Evolutionary conservation across 2,888 invertebrate genomes (phyloP).

Genomic region (Muschampia plurimacula): DNA sequence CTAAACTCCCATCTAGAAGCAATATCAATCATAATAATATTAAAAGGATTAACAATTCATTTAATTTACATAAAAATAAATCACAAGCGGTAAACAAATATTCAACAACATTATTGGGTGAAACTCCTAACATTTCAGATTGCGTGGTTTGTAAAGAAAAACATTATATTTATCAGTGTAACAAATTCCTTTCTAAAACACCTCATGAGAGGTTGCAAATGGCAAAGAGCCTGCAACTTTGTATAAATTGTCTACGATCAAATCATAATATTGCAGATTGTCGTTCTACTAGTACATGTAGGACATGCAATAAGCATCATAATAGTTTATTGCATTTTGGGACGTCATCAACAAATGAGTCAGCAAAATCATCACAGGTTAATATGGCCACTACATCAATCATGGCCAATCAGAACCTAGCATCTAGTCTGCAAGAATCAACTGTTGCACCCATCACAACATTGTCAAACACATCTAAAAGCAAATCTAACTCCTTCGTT

Average conservation of each 20-base stretch:
- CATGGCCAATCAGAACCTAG: constrained; percentile 1
- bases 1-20: not conserved
- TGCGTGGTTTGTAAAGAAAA: constrained; percentile 2
- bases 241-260: constrained; percentile 3
- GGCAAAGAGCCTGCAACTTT: not conserved
- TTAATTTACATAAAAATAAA: constrained; percentile 1
- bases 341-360: constrained; percentile 20
- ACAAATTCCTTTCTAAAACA: not conserved
- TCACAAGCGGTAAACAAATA: not conserved
- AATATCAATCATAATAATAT: constrained; percentile 1
- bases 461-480: constrained; percentile 1
- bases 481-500: constrained; percentile 4
- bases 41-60: not conserved
- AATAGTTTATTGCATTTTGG: constrained; percentile 7
- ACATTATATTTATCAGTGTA: constrained; percentile 5
- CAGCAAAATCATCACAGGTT: constrained; percentile 35
- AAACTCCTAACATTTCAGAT: not conserved
- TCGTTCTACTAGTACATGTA: not conserved
- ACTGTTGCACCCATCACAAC: not conserved
- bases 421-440: constrained; percentile 5
- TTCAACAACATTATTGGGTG: constrained; percentile 5
- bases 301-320: not conserved
- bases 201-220: constrained; percentile 1
- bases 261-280: constrained; percentile 3
- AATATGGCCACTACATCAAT: constrained; percentile 8